Percentiles rank a stretch among this genome's conserved stretches.
Evolutionary conservation across 2,888 invertebrate species (phyloP).

Genomic region (Macrosoma leucophasiata): DNA sequence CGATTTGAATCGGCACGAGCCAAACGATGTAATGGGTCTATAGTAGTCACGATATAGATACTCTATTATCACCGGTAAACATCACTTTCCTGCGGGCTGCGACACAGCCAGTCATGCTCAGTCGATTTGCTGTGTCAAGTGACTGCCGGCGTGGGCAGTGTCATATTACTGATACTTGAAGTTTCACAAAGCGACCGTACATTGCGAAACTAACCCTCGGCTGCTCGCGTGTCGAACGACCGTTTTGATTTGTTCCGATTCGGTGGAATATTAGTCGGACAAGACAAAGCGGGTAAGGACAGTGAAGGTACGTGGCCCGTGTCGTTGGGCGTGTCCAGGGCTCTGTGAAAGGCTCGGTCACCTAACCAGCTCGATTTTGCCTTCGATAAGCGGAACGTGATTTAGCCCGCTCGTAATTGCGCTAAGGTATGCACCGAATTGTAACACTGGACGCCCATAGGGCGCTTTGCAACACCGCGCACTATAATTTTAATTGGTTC

Average conservation of each 20-base stretch:
- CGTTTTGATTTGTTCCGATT: constrained; percentile 9
- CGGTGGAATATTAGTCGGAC: constrained; percentile 33
- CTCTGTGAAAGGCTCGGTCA: constrained; percentile 60
- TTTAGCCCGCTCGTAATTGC: constrained; percentile 40
- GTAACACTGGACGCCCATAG: constrained; percentile 32
- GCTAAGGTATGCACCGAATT: constrained; percentile 24
- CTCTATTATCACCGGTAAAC: constrained; percentile 3
- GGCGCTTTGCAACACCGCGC: constrained; percentile 33
- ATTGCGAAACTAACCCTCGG: constrained; percentile 24
- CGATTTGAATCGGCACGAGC: constrained; percentile 50
- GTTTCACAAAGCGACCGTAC: constrained; percentile 14
- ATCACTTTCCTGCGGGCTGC: constrained; percentile 1
- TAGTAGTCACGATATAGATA: constrained; percentile 37
- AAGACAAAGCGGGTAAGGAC: no score
- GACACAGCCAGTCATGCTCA: constrained; percentile 10
- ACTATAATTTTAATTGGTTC: constrained; percentile 50
- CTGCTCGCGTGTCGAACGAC: constrained; percentile 1
- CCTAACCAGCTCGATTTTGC: constrained; percentile 48
- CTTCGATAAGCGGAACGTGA: constrained; percentile 47
- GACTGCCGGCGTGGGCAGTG: constrained; percentile 24
- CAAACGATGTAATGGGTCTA: constrained; percentile 38
- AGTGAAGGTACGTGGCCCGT: constrained; percentile 43
- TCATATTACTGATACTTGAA: constrained; percentile 4
- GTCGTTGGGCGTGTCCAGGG: constrained; percentile 35
- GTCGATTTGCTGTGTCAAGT: constrained; percentile 30